Base-by-base conservation (phyloP, 2,888 invertebrate species). In the Girardia tigrina region DNA sequence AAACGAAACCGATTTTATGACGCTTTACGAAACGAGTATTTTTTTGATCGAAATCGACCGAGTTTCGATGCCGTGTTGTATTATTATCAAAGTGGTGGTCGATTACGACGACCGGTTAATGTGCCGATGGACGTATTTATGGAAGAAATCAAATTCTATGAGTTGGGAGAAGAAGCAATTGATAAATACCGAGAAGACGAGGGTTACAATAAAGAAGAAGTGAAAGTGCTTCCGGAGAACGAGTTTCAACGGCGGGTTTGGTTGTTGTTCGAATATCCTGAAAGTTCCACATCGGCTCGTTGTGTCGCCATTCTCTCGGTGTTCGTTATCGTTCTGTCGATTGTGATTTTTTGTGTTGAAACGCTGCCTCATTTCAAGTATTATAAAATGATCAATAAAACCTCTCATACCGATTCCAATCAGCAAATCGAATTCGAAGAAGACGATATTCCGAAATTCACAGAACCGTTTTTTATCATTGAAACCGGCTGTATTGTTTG, bases 21-120 rank as follows among this genome's bases (percentile, higher is more conserved):
- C 88, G 92, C 94, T 80, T 87, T 94, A 82, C 84, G 94, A 87
- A 94, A 97, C 89, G 97, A 97, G 88, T 97, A 95, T 88, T 97
- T 97, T 88, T 97, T 97, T 88, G 95, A 97, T 88, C 89, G 97
- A 84, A 95, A 95, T 88, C 90, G 97, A 86, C 94, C 94, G 84
- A 93, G 93, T 85, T 97, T 97, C 88, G 97, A 97, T 89, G 95
- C 97, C 86, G 95, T 97, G 87, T 89, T 97, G 83, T 95, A 95
- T 86, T 97, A 94, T 88, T 97, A 97, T 87, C 95, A 97, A 87
- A 84, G 82, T 80, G 84, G 95, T 81, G 95, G 95, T 81, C 89
- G 95, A 83, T 89, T 97, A 82, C 89, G 95, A 83, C 89, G 95
- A 85, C 97, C 97, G 82, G 94, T 94, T 85, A 95, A 95, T 88